These are phyloP conservation scores for Linnaemya tessellans DNA, from an alignment of 2,888 invertebrate species.

Conservation along the genomic window DNA sequence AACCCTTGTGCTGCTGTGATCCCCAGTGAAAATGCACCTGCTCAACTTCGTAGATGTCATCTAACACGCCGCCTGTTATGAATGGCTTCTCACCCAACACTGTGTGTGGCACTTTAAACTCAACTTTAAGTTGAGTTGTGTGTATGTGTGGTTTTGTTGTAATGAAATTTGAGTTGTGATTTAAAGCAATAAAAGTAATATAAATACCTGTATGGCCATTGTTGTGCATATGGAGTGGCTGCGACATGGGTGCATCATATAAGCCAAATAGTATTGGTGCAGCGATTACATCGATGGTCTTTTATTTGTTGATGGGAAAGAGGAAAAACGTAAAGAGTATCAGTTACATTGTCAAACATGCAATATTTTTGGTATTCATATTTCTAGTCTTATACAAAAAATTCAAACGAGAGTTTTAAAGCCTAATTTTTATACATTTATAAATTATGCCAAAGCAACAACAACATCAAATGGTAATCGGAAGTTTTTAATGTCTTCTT, in stretches of 20 bases:
- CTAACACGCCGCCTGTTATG: constrained; percentile 76
- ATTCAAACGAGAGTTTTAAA: no score
- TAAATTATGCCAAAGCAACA: no score
- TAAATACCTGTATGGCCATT: constrained; percentile 86
- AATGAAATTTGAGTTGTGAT: not conserved
- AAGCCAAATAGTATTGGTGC: constrained; percentile 87
- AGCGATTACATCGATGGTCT: constrained; percentile 74
- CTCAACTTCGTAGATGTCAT: constrained; percentile 76
- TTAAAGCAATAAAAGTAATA: not conserved
- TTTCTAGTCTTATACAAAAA: no score
- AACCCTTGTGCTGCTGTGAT: constrained; percentile 87
- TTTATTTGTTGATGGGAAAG: constrained; percentile 4
- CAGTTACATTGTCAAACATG: not conserved
- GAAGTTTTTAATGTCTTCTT: no score
- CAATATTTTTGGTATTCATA: no score
- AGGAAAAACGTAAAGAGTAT: not conserved
- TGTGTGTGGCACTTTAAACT: constrained; percentile 77
- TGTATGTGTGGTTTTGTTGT: not conserved
- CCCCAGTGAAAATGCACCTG: constrained; percentile 88
- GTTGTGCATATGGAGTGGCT: constrained; percentile 86
- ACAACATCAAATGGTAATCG: no score
- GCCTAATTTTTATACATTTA: no score
- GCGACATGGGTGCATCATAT: constrained; percentile 86
- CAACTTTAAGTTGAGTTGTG: constrained; percentile 72
- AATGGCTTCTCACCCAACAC: constrained; percentile 76